A percentile compares a stretch with the other conserved stretches of the same genome.
These are phyloP conservation scores for Galeruca laticollis DNA, from an alignment of 2,888 invertebrate species.

Conservation along the genomic window DNA sequence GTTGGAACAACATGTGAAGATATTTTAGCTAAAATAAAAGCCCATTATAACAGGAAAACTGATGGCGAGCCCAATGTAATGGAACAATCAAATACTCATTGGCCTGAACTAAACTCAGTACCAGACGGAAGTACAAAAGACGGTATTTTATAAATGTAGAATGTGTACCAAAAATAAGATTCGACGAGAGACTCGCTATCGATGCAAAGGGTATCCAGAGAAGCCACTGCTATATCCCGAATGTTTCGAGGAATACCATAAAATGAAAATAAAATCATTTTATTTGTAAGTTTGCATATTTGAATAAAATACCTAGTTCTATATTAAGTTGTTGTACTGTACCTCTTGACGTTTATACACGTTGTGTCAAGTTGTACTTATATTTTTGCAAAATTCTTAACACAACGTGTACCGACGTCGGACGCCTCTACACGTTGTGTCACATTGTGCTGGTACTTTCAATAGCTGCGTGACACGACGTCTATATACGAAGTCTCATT, in stretches of 20 bases:
- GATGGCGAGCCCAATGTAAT: too few relatives aligned
- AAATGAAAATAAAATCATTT: too few relatives aligned
- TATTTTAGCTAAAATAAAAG: too few relatives aligned
- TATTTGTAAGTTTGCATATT: too few relatives aligned
- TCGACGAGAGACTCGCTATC: too few relatives aligned
- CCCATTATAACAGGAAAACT: too few relatives aligned
- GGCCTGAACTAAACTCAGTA: background rate
- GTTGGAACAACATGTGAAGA: too few relatives aligned
- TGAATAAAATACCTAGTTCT: too few relatives aligned
- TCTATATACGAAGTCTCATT: constrained; percentile 1
- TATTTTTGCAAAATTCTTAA: too few relatives aligned
- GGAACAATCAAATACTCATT: too few relatives aligned
- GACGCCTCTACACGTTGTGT: too few relatives aligned
- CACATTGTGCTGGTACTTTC: background rate
- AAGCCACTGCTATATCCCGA: constrained; percentile 7
- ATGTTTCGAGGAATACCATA: background rate
- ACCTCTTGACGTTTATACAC: background rate
- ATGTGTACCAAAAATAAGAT: constrained; percentile 4
- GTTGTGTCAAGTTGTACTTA: background rate
- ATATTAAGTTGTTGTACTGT: background rate
- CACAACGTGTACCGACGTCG: too few relatives aligned
- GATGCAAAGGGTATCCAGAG: constrained; percentile 3
- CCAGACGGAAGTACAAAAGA: constrained; percentile 1
- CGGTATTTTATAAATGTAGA: constrained; percentile 14
- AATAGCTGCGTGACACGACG: background rate